phyloP scores from a whole-genome alignment of 2,113 vertebrate species.

The Elachura formosa region DNA sequence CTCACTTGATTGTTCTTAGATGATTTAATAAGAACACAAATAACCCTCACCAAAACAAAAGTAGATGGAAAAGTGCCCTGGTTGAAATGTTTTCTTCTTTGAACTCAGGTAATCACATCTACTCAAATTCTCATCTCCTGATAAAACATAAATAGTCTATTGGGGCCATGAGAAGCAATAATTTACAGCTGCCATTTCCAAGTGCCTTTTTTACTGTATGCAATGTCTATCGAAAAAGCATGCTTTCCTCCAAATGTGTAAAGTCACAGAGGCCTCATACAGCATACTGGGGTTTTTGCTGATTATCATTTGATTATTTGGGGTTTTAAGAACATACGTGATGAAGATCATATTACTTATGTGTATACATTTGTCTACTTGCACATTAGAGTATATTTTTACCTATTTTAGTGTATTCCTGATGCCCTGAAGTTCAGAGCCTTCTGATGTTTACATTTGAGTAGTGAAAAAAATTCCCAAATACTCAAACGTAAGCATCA shows the following conservation, averaged over 20 bases:
- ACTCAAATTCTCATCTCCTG: not conserved
- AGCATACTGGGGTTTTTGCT: not conserved
- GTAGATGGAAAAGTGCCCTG: not conserved
- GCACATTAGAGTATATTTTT: not conserved
- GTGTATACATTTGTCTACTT: not conserved
- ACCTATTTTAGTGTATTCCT: not conserved
- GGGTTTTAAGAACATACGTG: not conserved
- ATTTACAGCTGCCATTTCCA: not conserved
- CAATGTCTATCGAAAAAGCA: not conserved
- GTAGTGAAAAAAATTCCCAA: too few relatives aligned
- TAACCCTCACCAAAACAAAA: not conserved
- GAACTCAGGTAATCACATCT: not conserved
- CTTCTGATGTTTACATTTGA: too few relatives aligned
- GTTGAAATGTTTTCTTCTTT: not conserved
- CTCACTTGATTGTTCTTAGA: not conserved
- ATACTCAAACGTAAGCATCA: too few relatives aligned
- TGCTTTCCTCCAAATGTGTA: not conserved
- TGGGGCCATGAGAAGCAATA: not conserved
- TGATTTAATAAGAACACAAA: not conserved
- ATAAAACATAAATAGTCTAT: not conserved
- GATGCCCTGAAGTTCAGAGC: too few relatives aligned
- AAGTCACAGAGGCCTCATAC: not conserved
- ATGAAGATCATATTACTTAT: not conserved
- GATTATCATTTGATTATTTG: not conserved
- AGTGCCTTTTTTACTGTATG: not conserved